Evolutionary conservation across 2,797 vertebrate species (phyloP).

Genomic region (Glyptemys insculpta): DNA sequence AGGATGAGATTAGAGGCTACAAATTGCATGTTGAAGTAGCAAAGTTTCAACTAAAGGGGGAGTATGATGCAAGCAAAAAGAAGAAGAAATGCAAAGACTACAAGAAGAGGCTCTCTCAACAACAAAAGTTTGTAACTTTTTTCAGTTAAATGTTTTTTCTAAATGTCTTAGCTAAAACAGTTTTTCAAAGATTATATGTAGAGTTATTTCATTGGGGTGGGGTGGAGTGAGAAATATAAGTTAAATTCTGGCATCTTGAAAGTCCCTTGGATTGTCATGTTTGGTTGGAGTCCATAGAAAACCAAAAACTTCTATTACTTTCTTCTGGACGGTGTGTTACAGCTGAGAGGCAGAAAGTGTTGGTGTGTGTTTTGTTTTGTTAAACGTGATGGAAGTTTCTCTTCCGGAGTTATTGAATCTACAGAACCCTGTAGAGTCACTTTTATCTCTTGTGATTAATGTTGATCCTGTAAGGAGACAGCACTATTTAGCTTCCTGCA

Average conservation of each 20-base stretch:
- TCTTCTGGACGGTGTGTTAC: neutral
- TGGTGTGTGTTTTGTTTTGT: too few relatives aligned
- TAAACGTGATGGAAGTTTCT: neutral
- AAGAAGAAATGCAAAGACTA: slow-evolving; percentile 97
- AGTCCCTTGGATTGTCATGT: neutral
- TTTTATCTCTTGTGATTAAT: neutral
- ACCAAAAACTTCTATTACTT: neutral
- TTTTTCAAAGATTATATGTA: neutral
- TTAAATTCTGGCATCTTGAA: neutral
- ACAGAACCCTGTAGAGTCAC: neutral
- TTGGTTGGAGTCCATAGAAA: neutral
- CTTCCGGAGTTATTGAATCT: neutral
- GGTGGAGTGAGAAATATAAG: neutral
- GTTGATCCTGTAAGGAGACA: neutral
- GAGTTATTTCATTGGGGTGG: rapidly evolving
- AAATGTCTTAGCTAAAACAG: neutral
- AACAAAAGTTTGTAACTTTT: slow-evolving; percentile 90
- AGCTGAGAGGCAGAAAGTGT: neutral
- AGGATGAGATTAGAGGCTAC: slow-evolving; percentile 93
- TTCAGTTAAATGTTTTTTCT: slow-evolving; percentile 35
- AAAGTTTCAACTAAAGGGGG: slow-evolving; percentile 93
- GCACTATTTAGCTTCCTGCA: neutral
- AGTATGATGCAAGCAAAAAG: slow-evolving; percentile 96
- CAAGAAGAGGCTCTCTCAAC: slow-evolving; percentile 91
- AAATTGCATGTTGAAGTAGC: slow-evolving; percentile 93